phyloP scores from a whole-genome alignment of 2,888 invertebrate genomes.

The Dryocosmus kuriphilus region DNA sequence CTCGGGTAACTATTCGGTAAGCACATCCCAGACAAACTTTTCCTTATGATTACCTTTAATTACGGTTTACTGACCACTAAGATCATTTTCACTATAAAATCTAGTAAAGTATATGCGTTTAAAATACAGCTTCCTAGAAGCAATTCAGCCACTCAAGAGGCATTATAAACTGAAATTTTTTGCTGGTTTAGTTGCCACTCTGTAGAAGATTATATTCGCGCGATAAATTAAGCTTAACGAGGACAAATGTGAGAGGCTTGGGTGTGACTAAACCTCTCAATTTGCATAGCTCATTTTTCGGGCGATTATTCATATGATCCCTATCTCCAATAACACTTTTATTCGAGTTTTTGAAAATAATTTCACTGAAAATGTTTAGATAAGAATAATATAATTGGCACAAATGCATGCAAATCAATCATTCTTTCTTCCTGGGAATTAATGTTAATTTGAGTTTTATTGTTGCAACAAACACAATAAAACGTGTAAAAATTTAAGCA shows the following conservation, averaged over 20 bases:
- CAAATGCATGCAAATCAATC: neutral
- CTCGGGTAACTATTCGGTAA: too few relatives aligned
- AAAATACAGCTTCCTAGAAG: neutral
- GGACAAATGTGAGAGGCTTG: conserved; percentile 45
- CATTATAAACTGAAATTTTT: neutral
- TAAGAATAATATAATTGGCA: neutral
- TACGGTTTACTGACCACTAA: neutral
- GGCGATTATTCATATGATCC: neutral
- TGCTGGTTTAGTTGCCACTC: conserved; percentile 8
- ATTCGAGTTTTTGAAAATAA: neutral
- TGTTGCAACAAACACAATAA: neutral
- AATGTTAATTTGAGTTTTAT: neutral
- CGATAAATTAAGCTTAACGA: conserved; percentile 42
- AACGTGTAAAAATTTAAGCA: too few relatives aligned
- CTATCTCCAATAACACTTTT: neutral
- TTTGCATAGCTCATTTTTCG: conserved; percentile 32
- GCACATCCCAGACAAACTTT: too few relatives aligned
- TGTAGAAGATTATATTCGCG: conserved; percentile 34
- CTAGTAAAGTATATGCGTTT: neutral
- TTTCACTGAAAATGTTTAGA: neutral
- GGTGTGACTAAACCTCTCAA: conserved; percentile 44
- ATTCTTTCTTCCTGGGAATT: neutral
- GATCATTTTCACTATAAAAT: neutral
- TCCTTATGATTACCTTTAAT: too few relatives aligned
- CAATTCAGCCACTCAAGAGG: neutral